These are phyloP conservation scores for Pseudocheirus occidentalis DNA, from an alignment of 2,797 vertebrate genomes.

Conservation along the genomic window DNA sequence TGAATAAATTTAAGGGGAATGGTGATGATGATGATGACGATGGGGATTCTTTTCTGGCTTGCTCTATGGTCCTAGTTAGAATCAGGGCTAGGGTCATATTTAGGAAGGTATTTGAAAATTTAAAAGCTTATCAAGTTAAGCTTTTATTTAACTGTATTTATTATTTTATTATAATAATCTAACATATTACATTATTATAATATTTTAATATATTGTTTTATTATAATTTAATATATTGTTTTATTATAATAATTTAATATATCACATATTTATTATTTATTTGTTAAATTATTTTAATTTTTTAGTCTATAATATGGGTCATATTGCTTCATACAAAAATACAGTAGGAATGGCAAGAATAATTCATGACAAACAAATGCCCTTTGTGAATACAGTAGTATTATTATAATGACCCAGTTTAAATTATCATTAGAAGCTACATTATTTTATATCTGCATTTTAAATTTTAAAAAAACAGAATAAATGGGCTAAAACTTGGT, in stretches of 20 bases:
- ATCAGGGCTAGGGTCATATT: too few relatives aligned
- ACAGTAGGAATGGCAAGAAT: neutral
- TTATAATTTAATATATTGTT: too few relatives aligned
- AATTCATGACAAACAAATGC: neutral
- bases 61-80: too few relatives aligned
- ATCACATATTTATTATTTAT: too few relatives aligned
- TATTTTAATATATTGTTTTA: too few relatives aligned
- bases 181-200: too few relatives aligned
- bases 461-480: neutral
- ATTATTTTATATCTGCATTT: neutral
- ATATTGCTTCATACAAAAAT: neutral
- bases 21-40: neutral
- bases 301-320: neutral
- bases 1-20: neutral
- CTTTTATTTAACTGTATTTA: neutral
- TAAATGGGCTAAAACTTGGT: neutral
- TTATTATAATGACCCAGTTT: neutral
- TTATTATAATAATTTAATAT: too few relatives aligned
- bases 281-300: too few relatives aligned
- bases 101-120: neutral
- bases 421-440: neutral
- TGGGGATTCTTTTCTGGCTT: too few relatives aligned
- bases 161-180: too few relatives aligned
- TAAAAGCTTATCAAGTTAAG: neutral
- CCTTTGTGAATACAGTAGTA: constrained; percentile 6